Conservation (phyloP, 2,888 invertebrate species). For the Tetranychus piercei region DNA sequence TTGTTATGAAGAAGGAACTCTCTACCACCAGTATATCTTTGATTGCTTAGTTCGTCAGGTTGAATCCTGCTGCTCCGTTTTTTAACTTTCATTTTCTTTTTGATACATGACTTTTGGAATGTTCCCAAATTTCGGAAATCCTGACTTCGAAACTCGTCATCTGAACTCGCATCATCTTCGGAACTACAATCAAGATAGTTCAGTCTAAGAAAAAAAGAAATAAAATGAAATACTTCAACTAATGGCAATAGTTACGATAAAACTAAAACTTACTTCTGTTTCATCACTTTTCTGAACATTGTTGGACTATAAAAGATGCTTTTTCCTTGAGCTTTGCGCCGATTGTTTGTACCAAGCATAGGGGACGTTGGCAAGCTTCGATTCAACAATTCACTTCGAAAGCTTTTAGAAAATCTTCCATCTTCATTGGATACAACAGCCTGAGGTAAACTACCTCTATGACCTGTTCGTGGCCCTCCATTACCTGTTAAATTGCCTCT, state of each 20-base stretch:
- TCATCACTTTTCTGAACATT: constrained; percentile 44
- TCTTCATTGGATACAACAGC: constrained; percentile 4
- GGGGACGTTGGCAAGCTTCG: constrained; percentile 27
- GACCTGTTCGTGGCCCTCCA: constrained; percentile 21
- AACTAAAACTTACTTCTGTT: constrained; percentile 24
- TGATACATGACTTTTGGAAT: constrained; percentile 72
- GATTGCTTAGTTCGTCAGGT: constrained; percentile 13
- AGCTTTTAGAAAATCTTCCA: background rate
- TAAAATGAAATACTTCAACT: constrained; percentile 13
- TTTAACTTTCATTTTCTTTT: constrained; percentile 53
- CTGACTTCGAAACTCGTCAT: constrained; percentile 33
- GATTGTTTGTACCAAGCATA: constrained; percentile 18
- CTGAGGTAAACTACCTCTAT: constrained; percentile 25
- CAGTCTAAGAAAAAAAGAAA: constrained; percentile 17
- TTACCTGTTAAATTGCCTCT: background rate
- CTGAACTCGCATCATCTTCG: constrained; percentile 31
- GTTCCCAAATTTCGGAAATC: constrained; percentile 70
- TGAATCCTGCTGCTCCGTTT: constrained; percentile 16
- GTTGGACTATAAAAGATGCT: constrained; percentile 55
- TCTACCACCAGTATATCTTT: background rate
- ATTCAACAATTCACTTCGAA: constrained; percentile 16
- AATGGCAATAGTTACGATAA: background rate
- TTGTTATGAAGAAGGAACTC: constrained; percentile 92
- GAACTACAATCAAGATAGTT: constrained; percentile 29
- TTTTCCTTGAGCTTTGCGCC: constrained; percentile 21